A percentile compares a stretch with the other conserved stretches of the same genome.
phyloP scores from a whole-genome alignment of 2,113 vertebrate genomes.

The Toxostoma redivivum region DNA sequence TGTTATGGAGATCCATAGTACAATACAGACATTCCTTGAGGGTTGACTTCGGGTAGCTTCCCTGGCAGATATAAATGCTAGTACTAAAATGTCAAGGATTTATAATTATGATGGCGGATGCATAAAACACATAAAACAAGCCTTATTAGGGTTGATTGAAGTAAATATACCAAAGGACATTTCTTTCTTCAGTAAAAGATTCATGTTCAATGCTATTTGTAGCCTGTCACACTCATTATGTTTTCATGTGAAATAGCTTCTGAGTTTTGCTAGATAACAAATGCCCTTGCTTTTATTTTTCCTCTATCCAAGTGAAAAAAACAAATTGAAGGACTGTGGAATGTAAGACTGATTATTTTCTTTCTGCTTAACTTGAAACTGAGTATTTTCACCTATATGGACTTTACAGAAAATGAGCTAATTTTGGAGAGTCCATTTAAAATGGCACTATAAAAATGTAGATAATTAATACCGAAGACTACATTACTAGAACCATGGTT shows the following conservation, averaged over 20 bases:
- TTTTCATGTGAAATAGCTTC: constrained; percentile 47
- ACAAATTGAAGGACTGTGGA: not conserved
- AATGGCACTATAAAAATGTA: not conserved
- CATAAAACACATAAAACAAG: constrained; percentile 61
- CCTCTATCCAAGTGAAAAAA: not conserved
- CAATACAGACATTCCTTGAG: constrained; percentile 57
- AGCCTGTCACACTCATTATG: constrained; percentile 48
- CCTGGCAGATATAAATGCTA: constrained; percentile 50
- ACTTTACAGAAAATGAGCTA: not conserved
- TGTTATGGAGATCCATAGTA: constrained; percentile 33
- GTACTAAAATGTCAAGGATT: constrained; percentile 73
- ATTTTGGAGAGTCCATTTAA: not conserved
- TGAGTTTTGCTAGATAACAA: constrained; percentile 52
- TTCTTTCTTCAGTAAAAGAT: constrained; percentile 29
- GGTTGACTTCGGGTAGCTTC: constrained; percentile 57
- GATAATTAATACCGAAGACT: not conserved
- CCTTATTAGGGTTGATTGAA: constrained; percentile 55
- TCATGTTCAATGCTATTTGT: constrained; percentile 43
- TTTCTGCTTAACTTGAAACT: not conserved
- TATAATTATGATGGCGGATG: constrained; percentile 67
- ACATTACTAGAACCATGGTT: not conserved
- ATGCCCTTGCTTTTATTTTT: constrained; percentile 44
- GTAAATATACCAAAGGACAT: constrained; percentile 54
- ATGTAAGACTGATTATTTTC: not conserved
- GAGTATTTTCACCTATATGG: not conserved